A percentile compares a stretch with the other conserved stretches of the same genome.
Evolutionary conservation across 2,113 vertebrate genomes (phyloP).

Genomic region (Cinclus mexicanus): DNA sequence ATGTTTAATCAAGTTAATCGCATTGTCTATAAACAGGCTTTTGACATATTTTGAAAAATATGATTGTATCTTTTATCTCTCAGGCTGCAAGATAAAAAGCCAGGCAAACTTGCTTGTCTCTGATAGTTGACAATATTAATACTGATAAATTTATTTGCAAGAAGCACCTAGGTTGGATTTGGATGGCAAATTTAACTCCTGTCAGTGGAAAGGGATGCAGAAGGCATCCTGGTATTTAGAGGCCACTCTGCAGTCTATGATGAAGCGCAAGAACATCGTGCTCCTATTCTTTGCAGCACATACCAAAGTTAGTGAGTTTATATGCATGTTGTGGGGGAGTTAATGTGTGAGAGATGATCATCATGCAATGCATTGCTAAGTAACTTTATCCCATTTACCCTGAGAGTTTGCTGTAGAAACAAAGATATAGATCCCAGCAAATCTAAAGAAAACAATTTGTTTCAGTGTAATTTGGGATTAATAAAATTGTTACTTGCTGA

Average conservation of each 20-base stretch:
- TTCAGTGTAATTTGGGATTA: not conserved
- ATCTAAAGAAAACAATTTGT: constrained; percentile 15
- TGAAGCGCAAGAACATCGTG: not conserved
- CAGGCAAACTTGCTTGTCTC: not conserved
- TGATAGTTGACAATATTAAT: not conserved
- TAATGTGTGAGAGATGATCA: not conserved
- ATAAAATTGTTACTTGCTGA: not conserved
- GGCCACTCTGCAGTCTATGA: not conserved
- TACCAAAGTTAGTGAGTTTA: not conserved
- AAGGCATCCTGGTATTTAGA: not conserved
- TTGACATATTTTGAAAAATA: not conserved
- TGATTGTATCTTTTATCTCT: not conserved
- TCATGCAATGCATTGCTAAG: not conserved
- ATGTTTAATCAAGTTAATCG: constrained; percentile 6
- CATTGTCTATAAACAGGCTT: constrained; percentile 19
- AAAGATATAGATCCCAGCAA: constrained; percentile 6
- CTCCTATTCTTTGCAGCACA: not conserved
- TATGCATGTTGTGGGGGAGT: not conserved
- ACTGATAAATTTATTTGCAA: not conserved
- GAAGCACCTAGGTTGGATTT: not conserved
- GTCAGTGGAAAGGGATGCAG: not conserved
- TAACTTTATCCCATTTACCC: constrained; percentile 21
- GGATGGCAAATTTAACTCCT: not conserved
- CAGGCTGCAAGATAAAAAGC: not conserved
- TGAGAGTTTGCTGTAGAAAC: constrained; percentile 25